Evolutionary conservation across 2,888 invertebrate species (phyloP).

Genomic region (Tenthredo distinguenda): DNA sequence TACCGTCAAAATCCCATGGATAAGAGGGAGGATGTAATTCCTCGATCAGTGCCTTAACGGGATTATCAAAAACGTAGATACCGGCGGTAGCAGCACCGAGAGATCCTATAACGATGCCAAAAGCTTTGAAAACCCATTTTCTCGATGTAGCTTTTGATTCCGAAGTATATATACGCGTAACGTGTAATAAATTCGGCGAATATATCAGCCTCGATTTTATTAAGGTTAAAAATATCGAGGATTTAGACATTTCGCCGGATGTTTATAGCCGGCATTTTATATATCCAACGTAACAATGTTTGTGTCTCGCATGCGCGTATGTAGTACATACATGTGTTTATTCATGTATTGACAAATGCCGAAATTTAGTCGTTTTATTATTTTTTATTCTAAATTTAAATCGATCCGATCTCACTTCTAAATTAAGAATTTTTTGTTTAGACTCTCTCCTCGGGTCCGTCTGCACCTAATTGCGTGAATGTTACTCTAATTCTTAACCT

Average conservation of each 20-base stretch:
- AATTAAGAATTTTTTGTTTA: constrained; percentile 2
- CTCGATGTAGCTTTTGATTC: neutral
- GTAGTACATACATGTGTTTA: neutral
- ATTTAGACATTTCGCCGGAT: neutral
- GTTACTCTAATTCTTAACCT: neutral
- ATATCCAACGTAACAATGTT: neutral
- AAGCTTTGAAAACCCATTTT: neutral
- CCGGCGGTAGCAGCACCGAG: constrained; percentile 54
- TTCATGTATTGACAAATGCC: neutral
- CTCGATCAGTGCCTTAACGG: constrained; percentile 88
- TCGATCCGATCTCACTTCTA: neutral
- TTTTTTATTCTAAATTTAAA: neutral
- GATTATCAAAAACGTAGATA: constrained; percentile 83
- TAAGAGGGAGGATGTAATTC: constrained; percentile 85
- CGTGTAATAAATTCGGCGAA: neutral
- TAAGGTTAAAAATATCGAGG: neutral
- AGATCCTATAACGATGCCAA: neutral
- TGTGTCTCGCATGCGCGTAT: neutral
- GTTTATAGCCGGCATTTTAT: neutral
- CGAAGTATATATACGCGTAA: neutral
- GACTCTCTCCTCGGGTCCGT: neutral
- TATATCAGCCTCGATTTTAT: neutral
- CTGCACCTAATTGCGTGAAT: neutral
- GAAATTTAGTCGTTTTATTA: neutral
- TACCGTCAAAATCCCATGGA: constrained; percentile 91